Evolutionary conservation across 2,888 invertebrate genomes (phyloP).

Genomic region (Coelopa pilipes): DNA sequence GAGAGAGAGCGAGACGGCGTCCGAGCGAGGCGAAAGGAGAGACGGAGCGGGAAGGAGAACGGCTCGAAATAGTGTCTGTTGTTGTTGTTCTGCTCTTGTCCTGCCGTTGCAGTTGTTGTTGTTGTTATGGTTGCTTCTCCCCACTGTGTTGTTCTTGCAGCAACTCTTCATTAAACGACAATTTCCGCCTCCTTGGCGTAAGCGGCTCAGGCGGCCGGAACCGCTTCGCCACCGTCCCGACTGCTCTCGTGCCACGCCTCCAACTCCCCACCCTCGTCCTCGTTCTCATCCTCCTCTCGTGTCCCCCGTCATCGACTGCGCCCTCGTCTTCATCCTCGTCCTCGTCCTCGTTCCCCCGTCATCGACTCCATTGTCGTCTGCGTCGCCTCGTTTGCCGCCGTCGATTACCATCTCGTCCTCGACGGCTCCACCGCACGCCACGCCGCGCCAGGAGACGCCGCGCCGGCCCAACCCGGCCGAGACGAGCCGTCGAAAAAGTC

Average conservation of each 20-base stretch:
- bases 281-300: too few relatives aligned
- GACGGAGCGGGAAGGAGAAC: conserved; percentile 35
- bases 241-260: too few relatives aligned
- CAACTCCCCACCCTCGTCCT: too few relatives aligned
- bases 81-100: too few relatives aligned
- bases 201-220: not conserved
- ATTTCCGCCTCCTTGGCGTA: not conserved
- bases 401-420: conserved; percentile 3
- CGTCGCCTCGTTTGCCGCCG: not conserved
- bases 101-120: too few relatives aligned
- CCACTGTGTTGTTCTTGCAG: not conserved
- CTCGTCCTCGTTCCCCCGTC: not conserved
- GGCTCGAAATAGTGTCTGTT: conserved; percentile 16
- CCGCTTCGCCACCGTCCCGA: too few relatives aligned
- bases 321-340: not conserved
- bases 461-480: too few relatives aligned
- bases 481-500: conserved; percentile 61
- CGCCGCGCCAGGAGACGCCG: too few relatives aligned
- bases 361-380: not conserved
- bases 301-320: not conserved
- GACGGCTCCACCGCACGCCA: not conserved
- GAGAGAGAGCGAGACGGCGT: too few relatives aligned
- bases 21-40: not conserved
- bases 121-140: too few relatives aligned
- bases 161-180: not conserved